phyloP scores from a whole-genome alignment of 2,888 invertebrate species.

The Thecocarcelia acutangulata region DNA sequence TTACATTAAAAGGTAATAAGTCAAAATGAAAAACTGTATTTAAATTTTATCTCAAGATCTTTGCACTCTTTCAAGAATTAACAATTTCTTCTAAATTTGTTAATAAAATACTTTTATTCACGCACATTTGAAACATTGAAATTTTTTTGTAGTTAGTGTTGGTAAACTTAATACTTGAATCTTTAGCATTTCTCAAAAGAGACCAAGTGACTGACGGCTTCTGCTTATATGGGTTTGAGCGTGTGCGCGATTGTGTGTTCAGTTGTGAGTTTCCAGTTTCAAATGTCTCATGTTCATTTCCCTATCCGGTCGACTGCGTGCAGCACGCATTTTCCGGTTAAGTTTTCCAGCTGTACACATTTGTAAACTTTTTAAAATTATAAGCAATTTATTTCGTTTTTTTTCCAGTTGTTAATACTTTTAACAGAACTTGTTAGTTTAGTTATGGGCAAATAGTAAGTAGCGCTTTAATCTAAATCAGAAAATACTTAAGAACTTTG shows the following conservation, averaged over 20 bases:
- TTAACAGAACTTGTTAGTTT: constrained; percentile 25
- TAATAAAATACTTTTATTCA: constrained; percentile 35
- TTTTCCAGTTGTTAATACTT: constrained; percentile 17
- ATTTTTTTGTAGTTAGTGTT: neutral
- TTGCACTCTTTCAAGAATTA: neutral
- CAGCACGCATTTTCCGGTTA: constrained; percentile 60
- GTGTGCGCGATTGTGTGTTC: neutral
- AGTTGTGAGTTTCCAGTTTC: constrained; percentile 24
- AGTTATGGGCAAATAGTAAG: constrained; percentile 15
- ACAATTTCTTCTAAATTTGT: neutral
- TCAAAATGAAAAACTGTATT: neutral
- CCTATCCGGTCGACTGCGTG: constrained; percentile 55
- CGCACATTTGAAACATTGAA: constrained; percentile 12
- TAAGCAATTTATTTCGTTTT: constrained; percentile 2
- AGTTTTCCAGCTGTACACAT: constrained; percentile 36
- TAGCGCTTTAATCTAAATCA: constrained; percentile 39
- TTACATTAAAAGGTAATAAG: too few relatives aligned
- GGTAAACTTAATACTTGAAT: too few relatives aligned
- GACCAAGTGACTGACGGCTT: too few relatives aligned
- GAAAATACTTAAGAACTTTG: constrained; percentile 35
- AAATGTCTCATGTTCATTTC: constrained; percentile 55
- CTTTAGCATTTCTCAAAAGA: too few relatives aligned
- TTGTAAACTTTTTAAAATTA: constrained; percentile 13
- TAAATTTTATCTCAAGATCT: constrained; percentile 8
- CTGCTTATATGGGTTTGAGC: neutral